Conservation (phyloP, 2,888 invertebrate genomes). For the Caenorhabditis panamensis region DNA sequence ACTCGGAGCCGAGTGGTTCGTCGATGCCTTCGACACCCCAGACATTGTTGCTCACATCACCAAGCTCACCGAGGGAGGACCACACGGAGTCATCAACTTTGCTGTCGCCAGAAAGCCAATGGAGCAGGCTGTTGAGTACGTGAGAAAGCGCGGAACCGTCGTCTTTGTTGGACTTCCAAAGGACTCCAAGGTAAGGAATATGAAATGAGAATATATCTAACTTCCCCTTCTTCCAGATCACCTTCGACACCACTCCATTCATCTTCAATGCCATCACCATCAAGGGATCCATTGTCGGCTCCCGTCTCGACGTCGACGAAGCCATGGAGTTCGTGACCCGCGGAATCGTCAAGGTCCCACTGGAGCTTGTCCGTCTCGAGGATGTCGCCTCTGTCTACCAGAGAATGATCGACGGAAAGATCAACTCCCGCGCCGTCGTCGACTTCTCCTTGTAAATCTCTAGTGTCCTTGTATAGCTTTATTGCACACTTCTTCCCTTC, state of each 20-base stretch:
- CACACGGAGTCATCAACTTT: slow-evolving; percentile 69
- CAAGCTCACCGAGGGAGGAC: slow-evolving; percentile 68
- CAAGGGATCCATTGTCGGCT: slow-evolving; percentile 67
- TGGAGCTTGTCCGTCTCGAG: slow-evolving; percentile 63
- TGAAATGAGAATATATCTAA: background rate
- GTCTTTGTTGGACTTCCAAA: slow-evolving; percentile 69
- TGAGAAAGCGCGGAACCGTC: slow-evolving; percentile 66
- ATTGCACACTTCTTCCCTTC: slow-evolving; percentile 8
- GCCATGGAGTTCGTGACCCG: slow-evolving; percentile 68
- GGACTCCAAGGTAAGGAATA: slow-evolving; percentile 50
- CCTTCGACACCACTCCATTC: slow-evolving; percentile 62
- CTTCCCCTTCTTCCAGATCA: slow-evolving; percentile 33
- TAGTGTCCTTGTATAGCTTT: slow-evolving; percentile 35
- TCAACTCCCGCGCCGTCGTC: slow-evolving; percentile 58
- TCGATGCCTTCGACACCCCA: slow-evolving; percentile 59
- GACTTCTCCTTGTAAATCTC: slow-evolving; percentile 57
- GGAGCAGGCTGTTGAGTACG: slow-evolving; percentile 67
- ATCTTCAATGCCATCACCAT: slow-evolving; percentile 66
- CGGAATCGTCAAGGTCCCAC: slow-evolving; percentile 67
- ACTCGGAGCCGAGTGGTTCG: slow-evolving; percentile 67
- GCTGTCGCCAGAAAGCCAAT: slow-evolving; percentile 64
- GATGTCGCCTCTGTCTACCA: slow-evolving; percentile 59
- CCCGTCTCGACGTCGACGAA: slow-evolving; percentile 67
- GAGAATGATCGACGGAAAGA: slow-evolving; percentile 55
- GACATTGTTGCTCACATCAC: slow-evolving; percentile 59